A percentile compares a stretch with the other conserved stretches of the same genome.
These are phyloP conservation scores for Eulemur macaco DNA, from an alignment of 2,113 vertebrate genomes.

Conservation along the genomic window DNA sequence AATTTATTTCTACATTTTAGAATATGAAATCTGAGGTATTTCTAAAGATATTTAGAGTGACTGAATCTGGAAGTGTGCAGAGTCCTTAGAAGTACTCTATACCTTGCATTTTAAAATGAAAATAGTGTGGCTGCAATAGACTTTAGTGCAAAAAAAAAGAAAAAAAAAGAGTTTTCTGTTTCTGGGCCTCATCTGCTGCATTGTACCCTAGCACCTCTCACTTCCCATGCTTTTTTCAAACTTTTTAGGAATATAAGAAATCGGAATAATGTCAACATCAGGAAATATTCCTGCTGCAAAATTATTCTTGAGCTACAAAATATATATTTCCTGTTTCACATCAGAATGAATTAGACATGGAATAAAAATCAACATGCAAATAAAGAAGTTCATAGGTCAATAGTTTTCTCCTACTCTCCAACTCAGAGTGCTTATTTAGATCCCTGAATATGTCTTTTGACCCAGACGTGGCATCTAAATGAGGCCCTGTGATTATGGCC, in stretches of 20 bases:
- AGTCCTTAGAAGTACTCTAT: not conserved
- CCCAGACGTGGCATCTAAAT: constrained; percentile 80
- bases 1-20: not conserved
- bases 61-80: not conserved
- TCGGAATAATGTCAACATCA: not conserved
- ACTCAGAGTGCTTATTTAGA: constrained; percentile 79
- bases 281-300: not conserved
- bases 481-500: constrained; percentile 79
- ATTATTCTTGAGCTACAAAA: not conserved
- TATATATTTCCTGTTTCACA: not conserved
- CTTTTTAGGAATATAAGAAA: not conserved
- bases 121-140: not conserved
- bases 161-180: not conserved
- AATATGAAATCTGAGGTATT: not conserved
- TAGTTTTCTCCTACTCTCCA: constrained; percentile 80
- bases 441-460: constrained; percentile 79
- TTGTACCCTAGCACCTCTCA: not conserved
- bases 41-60: not conserved
- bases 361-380: constrained; percentile 76
- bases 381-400: constrained; percentile 82
- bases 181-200: not conserved
- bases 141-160: not conserved
- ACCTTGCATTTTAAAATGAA: not conserved
- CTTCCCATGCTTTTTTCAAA: not conserved
- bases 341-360: not conserved